Evolutionary conservation across 2,113 vertebrate genomes (phyloP).

Genomic region (Bucco capensis): DNA sequence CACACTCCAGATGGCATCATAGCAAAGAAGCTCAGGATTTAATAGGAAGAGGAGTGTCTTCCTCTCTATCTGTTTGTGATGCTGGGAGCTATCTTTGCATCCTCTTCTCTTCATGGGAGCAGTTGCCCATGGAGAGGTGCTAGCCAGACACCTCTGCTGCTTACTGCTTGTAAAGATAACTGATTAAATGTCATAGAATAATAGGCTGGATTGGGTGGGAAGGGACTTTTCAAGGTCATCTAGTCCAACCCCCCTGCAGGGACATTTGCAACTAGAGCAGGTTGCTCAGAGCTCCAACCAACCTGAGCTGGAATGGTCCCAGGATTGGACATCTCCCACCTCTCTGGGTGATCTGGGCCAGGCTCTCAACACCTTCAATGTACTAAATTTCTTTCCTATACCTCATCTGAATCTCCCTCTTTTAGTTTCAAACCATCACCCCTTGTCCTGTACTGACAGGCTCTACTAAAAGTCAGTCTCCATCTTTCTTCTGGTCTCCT

Average conservation of each 20-base stretch:
- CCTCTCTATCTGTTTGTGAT: neutral
- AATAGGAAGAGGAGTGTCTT: neutral
- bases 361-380: too few relatives aligned
- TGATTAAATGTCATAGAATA: neutral
- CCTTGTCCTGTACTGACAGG: too few relatives aligned
- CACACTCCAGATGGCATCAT: neutral
- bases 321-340: too few relatives aligned
- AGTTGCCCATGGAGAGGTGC: neutral
- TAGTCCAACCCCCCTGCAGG: too few relatives aligned
- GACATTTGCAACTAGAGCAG: too few relatives aligned
- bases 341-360: too few relatives aligned
- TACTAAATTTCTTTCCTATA: too few relatives aligned
- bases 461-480: neutral
- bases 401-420: neutral
- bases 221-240: too few relatives aligned
- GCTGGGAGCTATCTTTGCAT: neutral
- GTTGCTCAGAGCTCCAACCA: too few relatives aligned
- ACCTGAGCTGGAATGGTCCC: too few relatives aligned
- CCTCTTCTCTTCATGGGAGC: neutral
- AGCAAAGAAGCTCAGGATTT: neutral
- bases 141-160: neutral
- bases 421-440: neutral
- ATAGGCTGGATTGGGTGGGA: neutral
- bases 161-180: neutral
- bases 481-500: neutral